Conservation (phyloP, 2,797 vertebrate genomes). For the Sciurus carolinensis region DNA sequence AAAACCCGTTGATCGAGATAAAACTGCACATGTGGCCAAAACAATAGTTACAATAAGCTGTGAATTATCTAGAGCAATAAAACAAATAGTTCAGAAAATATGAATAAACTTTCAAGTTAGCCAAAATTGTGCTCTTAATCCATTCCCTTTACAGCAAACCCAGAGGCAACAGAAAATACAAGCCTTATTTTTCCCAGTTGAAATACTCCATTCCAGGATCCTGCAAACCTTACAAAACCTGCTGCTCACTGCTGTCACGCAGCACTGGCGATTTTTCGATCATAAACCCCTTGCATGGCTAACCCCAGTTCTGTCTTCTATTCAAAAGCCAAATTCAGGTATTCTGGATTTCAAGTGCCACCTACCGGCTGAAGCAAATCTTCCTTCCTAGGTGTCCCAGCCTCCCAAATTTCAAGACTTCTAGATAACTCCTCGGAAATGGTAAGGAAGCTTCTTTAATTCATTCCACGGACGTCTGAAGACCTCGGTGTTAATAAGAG, state of each 20-base stretch:
- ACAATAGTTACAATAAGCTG: background rate
- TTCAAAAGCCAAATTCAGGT: background rate
- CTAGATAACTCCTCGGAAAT: background rate
- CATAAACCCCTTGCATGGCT: background rate
- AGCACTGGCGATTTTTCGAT: background rate
- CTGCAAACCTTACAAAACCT: background rate
- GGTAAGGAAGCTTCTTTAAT: background rate
- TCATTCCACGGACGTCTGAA: background rate
- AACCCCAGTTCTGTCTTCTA: background rate
- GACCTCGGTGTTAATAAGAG: background rate
- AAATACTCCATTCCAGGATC: background rate
- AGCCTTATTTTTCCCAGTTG: background rate
- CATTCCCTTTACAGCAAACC: background rate
- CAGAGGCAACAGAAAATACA: background rate
- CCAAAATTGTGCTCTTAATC: conserved; percentile 1
- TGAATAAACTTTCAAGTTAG: background rate
- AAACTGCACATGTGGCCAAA: conserved; percentile 7
- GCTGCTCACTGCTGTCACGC: too few relatives aligned
- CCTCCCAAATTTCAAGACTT: background rate
- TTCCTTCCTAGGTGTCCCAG: background rate
- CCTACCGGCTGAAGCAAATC: conserved; percentile 51
- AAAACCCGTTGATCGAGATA: conserved; percentile 12
- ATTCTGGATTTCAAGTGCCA: conserved; percentile 59
- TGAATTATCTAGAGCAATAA: background rate
- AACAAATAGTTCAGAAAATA: background rate